phyloP scores from a whole-genome alignment of 2,113 vertebrate species.

The Recurvirostra avosetta region DNA sequence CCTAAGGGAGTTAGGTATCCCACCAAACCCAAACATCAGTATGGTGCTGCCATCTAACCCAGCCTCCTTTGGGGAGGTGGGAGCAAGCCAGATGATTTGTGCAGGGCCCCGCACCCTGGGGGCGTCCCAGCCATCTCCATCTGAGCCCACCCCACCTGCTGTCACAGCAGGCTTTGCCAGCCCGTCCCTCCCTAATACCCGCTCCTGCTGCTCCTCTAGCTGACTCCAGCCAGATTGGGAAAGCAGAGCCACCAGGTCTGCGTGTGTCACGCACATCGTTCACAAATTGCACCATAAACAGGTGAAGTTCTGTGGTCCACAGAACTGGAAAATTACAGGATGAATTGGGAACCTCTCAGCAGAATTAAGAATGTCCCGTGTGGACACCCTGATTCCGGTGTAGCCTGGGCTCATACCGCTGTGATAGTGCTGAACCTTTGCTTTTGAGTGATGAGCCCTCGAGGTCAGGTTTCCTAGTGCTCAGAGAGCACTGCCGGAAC shows the following conservation, averaged over 20 bases:
- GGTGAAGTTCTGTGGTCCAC: background rate
- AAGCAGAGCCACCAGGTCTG: background rate
- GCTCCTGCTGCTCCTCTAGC: background rate
- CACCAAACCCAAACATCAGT: background rate
- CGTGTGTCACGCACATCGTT: rapidly evolving
- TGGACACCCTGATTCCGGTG: background rate
- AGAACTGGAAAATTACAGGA: background rate
- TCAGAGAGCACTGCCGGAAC: background rate
- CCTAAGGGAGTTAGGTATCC: background rate
- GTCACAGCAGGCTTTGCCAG: background rate
- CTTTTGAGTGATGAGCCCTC: no score
- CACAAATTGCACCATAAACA: background rate
- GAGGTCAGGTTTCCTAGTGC: background rate
- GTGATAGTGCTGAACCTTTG: background rate
- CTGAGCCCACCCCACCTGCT: background rate
- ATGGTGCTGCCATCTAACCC: background rate
- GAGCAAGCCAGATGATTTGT: background rate
- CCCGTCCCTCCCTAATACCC: background rate
- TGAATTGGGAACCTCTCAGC: background rate
- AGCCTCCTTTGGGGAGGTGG: background rate
- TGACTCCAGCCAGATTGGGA: background rate
- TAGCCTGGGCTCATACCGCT: background rate
- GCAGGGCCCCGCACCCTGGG: background rate
- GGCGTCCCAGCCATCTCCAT: background rate
- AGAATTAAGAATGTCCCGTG: background rate